Base-by-base conservation (phyloP, 2,888 invertebrate species). In the Aromia moschata region DNA sequence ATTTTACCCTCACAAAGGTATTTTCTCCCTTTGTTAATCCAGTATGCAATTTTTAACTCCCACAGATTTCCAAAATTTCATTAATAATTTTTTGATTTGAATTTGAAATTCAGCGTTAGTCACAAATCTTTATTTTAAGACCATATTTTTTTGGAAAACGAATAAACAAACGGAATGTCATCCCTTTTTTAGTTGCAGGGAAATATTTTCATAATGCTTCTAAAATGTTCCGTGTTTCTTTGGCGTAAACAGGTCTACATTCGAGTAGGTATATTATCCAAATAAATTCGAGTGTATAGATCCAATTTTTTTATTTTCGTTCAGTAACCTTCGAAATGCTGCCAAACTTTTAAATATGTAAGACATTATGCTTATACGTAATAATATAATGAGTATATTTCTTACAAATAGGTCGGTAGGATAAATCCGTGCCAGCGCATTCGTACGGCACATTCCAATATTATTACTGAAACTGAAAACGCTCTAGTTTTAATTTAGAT, bases 311-410 rank as follows among this genome's bases (percentile, higher is more conserved):
- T 49, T 49, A 49, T 49, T 49, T 45, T 40, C 31, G 47, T 59
- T 53, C 11, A 46, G 16, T 58, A 65, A 60, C 67, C 63, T 64
- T 65, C 59, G 56, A 43, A 55, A 40, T 31, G 54, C 49, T 68
- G 68, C 68, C 65, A 68, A 68, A 65, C 43, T 60, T 63, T 55
- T 53, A 60, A 62, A 64, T 64, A 67, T 67, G 64, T 67, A 67
- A 67, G 64, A 56, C 54, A 53, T 57, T 62, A 56, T 62, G 61
- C 60, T 56, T 62, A 57, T 57, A 60, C 49, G 38, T 49, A 49
- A 49, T 49, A 49, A 49, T 49, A 49, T 49, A 49, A 49, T 49
- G 38, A 38, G 49, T 49, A 49, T 38, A 38, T 38, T 49, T 49
- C 49, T 14, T 49, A 49, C 49, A 49, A 49, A 49, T 49, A 49